phyloP scores from a whole-genome alignment of 2,888 invertebrate genomes.

The Melitaea athalia region DNA sequence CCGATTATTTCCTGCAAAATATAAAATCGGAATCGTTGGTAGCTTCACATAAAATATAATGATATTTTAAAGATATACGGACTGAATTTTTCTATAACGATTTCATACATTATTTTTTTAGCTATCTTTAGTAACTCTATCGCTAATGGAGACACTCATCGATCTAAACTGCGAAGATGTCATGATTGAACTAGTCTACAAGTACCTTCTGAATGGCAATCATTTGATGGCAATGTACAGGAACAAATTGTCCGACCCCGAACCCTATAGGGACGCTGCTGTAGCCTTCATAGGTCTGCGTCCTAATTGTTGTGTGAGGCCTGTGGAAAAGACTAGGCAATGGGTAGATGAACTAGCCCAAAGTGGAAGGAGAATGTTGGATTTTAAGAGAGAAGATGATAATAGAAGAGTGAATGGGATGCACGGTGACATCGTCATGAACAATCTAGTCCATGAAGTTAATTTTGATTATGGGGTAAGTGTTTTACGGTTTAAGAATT shows the following conservation, averaged over 20 bases:
- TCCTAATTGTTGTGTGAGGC: conserved; percentile 84
- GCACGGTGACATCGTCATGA: conserved; percentile 71
- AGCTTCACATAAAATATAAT: too few relatives aligned
- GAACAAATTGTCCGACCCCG: conserved; percentile 61
- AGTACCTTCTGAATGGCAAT: conserved; percentile 84
- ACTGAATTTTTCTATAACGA: background rate
- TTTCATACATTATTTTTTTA: conserved; percentile 51
- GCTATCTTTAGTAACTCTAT: conserved; percentile 93
- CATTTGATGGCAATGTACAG: conserved; percentile 62
- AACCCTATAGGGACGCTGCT: conserved; percentile 69
- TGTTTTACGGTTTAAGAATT: conserved; percentile 7
- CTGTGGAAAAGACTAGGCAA: conserved; percentile 61
- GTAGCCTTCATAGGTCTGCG: conserved; percentile 69
- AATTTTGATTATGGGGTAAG: conserved; percentile 75
- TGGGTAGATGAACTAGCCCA: conserved; percentile 70
- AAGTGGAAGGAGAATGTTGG: conserved; percentile 63
- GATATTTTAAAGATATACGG: too few relatives aligned
- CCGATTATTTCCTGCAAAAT: too few relatives aligned
- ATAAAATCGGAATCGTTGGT: too few relatives aligned
- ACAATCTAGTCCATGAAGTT: conserved; percentile 67
- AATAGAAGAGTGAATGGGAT: conserved; percentile 60
- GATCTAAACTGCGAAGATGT: conserved; percentile 97
- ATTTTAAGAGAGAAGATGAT: conserved; percentile 59
- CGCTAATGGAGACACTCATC: conserved; percentile 94
- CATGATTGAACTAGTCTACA: conserved; percentile 94